phyloP scores from a whole-genome alignment of 2,888 invertebrate genomes.

The Ophion slaviceki region DNA sequence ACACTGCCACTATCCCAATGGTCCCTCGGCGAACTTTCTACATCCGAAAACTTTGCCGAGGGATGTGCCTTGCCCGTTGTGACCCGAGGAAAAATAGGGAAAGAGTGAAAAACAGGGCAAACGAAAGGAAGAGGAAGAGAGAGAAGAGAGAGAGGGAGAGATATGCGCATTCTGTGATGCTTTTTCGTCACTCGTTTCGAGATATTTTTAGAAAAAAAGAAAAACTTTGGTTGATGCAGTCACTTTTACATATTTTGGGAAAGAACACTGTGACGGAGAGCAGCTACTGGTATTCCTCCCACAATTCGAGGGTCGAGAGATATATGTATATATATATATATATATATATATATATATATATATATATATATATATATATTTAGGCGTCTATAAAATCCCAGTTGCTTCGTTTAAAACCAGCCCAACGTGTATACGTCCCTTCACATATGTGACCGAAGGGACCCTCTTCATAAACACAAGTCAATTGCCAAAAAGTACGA shows the following conservation, averaged over 20 bases:
- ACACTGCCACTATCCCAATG: constrained; percentile 46
- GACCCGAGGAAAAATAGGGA: constrained; percentile 33
- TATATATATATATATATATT: neutral
- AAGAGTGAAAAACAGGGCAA: constrained; percentile 15
- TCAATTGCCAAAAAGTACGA: constrained; percentile 10
- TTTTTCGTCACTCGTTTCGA: constrained; percentile 53
- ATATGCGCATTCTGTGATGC: constrained; percentile 6
- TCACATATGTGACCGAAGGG: neutral
- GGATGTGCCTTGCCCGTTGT: constrained; percentile 33
- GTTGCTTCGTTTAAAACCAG: constrained; percentile 29
- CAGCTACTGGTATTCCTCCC: constrained; percentile 33
- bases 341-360: constrained; percentile 18
- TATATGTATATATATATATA: constrained; percentile 35
- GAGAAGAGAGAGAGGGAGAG: constrained; percentile 6
- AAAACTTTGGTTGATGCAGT: constrained; percentile 55
- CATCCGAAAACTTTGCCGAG: constrained; percentile 43
- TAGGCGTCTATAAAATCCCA: neutral
- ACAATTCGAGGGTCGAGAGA: constrained; percentile 44
- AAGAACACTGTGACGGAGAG: constrained; percentile 54
- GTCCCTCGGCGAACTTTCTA: constrained; percentile 22
- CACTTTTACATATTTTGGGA: constrained; percentile 81
- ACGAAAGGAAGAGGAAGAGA: constrained; percentile 11
- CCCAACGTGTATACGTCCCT: neutral
- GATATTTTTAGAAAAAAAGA: constrained; percentile 77
- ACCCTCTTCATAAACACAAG: constrained; percentile 35